Evolutionary conservation across 2,888 invertebrate genomes (phyloP).

Genomic region (Pelosia muscerda): DNA sequence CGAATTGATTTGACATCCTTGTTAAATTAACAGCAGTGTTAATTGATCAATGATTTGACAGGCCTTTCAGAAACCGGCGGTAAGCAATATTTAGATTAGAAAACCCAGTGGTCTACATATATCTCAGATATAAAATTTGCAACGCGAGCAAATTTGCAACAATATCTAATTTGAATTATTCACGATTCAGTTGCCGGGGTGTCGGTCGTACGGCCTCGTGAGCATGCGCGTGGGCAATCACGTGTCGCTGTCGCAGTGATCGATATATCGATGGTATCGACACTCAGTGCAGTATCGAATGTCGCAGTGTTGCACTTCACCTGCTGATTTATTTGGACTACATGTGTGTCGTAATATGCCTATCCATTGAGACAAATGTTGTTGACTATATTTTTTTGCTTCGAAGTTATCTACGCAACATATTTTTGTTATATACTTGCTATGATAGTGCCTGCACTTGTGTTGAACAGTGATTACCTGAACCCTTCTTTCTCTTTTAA

Average conservation of each 20-base stretch:
- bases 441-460: too few relatives aligned
- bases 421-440: not conserved
- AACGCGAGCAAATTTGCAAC: not conserved
- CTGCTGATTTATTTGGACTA: slow-evolving; percentile 19
- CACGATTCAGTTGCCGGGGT: not conserved
- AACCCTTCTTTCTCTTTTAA: too few relatives aligned
- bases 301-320: slow-evolving; percentile 27
- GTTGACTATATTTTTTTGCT: not conserved
- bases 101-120: too few relatives aligned
- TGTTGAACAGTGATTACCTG: too few relatives aligned
- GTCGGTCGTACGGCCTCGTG: slow-evolving; percentile 1
- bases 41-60: too few relatives aligned
- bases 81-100: too few relatives aligned
- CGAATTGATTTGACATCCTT: too few relatives aligned
- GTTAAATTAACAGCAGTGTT: too few relatives aligned
- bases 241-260: slow-evolving; percentile 30
- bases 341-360: slow-evolving; percentile 6
- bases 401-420: not conserved
- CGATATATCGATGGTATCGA: slow-evolving; percentile 34
- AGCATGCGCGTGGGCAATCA: slow-evolving; percentile 33
- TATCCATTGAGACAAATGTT: slow-evolving; percentile 4
- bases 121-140: not conserved
- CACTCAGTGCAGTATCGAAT: slow-evolving; percentile 35
- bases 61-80: too few relatives aligned
- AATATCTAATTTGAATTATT: not conserved